Conservation (phyloP, 2,888 invertebrate genomes). For the Hypomecis atomaria region DNA sequence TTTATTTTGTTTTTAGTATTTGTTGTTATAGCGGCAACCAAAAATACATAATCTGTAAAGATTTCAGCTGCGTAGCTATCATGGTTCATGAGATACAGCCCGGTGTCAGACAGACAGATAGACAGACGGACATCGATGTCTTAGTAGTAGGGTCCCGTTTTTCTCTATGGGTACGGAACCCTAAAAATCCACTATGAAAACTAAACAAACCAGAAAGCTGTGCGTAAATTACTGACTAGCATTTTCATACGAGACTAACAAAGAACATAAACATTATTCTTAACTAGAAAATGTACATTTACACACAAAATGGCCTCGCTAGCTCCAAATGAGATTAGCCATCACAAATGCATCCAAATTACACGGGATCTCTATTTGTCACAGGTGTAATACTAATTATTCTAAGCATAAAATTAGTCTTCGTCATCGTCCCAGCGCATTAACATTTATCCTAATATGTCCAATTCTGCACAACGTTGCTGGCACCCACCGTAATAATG, state of each 20-base stretch:
- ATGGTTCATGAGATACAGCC: no score
- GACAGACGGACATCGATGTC: no score
- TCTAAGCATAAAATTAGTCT: conserved; percentile 33
- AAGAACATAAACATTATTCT: neutral
- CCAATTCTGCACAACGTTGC: conserved; percentile 34
- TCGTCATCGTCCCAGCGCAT: conserved; percentile 31
- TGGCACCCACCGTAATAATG: conserved; percentile 40
- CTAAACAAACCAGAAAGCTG: neutral
- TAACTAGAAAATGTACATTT: conserved; percentile 8
- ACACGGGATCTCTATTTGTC: conserved; percentile 9
- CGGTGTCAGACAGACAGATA: no score
- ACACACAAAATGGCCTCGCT: neutral
- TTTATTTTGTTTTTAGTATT: no score
- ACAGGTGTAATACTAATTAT: conserved; percentile 29
- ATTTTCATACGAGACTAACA: no score
- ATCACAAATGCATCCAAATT: conserved; percentile 20
- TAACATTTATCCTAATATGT: conserved; percentile 31
- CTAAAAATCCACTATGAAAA: no score
- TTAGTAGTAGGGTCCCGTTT: no score
- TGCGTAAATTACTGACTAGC: no score
- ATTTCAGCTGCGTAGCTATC: no score
- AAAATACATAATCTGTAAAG: no score
- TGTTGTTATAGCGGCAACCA: no score
- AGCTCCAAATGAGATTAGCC: conserved; percentile 8
- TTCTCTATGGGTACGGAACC: no score